Evolutionary conservation across 1,140 invertebrate species (phyloP).

Genomic region (Gryllus bimaculatus): DNA sequence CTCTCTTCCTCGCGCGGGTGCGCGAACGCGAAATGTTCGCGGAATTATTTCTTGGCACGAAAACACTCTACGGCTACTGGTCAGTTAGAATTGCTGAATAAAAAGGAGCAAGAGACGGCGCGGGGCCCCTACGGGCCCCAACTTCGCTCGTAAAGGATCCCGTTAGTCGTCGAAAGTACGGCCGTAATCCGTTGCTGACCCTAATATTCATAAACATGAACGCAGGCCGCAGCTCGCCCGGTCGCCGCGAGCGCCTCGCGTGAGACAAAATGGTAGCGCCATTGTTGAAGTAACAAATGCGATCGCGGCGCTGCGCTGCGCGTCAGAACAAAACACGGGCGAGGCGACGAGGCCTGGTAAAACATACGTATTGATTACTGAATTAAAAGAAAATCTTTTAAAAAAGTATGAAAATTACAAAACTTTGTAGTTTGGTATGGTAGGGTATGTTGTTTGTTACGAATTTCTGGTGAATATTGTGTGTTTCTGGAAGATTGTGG

Average conservation of each 20-base stretch:
- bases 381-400: too few species aligned
- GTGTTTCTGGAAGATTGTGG: too few species aligned
- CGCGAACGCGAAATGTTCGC: neutral
- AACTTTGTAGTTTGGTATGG: too few species aligned
- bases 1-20: too few species aligned
- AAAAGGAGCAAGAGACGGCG: neutral
- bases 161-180: neutral
- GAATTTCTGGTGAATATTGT: too few species aligned
- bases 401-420: too few species aligned
- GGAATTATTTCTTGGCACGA: neutral
- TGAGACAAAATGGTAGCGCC: too few species aligned
- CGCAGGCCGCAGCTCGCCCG: neutral
- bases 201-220: neutral
- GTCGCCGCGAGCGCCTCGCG: neutral
- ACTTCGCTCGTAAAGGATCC: neutral
- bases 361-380: too few species aligned
- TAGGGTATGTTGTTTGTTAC: too few species aligned
- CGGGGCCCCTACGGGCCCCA: neutral
- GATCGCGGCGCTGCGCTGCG: neutral
- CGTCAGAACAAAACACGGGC: neutral
- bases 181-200: neutral
- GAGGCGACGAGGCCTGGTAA: too few species aligned
- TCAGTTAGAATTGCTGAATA: neutral
- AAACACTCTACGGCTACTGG: neutral
- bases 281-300: neutral